Base-by-base conservation (phyloP, 2,113 vertebrate species). In the Chionodraco myersi region DNA sequence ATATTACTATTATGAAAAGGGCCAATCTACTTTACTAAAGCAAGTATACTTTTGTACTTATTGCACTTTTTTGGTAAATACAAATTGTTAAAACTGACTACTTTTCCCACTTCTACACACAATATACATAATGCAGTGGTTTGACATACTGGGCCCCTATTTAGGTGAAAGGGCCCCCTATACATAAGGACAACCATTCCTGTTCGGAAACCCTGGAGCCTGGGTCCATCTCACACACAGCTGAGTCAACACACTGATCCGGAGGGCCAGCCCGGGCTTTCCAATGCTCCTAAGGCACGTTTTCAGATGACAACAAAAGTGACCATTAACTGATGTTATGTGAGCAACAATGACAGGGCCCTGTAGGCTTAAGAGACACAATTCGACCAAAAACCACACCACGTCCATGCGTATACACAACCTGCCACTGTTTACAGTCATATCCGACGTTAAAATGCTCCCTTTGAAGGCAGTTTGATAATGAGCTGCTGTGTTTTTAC, bases 231-330 rank as follows among this genome's bases (percentile, higher is more conserved):
- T 26, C 60, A 23, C 23, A 47, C 13, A 23, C 21, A 6, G 8
- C 21, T 6, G n/a, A 54, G 10, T 75, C 48, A 45, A 75, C 51
- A 61, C 87, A 75, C 63, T 23, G 13, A 16, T 3, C 49, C 5
- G 5, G 0, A 13, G 10, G 0, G 76, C 90, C 85, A 36, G 65
- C 53, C 74, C 87, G 10, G 7, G 60, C n/a, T 87, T 92, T 89
- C n/a, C 69, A 0, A 5, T 1, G 9, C 16, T 56, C 63, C 8
- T 2, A 1, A 0, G 10, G 36, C 86, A 83, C 56, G 73, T 65
- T 83, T 69, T 26, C 21, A 45, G 13, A 75, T 74, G 78, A 87
- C 65, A 90, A 90, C 84, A 85, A 75, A 83, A 65, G 30, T 75
- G 44, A 70, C 51, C 56, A 73, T 56, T 15, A 58, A 53, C 23